phyloP scores from a whole-genome alignment of 2,113 vertebrate species.

The Antechinus flavipes region DNA sequence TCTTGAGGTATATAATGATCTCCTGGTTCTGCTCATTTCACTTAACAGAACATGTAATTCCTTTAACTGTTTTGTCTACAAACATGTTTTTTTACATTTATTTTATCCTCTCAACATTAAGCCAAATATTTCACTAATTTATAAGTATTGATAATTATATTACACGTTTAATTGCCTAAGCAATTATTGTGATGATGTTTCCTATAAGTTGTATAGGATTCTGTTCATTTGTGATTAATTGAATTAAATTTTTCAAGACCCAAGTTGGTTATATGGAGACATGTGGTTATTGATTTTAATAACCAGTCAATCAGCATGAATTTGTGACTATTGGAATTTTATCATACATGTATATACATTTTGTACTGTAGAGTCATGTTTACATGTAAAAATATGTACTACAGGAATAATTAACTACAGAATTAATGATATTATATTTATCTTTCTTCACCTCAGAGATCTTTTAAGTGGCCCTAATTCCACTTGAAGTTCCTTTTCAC shows the following conservation, averaged over 20 bases:
- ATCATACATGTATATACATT: conserved; percentile 9
- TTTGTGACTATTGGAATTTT: background rate
- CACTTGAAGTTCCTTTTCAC: too few species aligned
- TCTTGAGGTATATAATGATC: too few species aligned
- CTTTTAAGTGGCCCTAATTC: background rate
- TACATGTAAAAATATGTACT: conserved; percentile 7
- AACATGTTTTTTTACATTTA: too few species aligned
- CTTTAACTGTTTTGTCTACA: too few species aligned
- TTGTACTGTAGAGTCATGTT: background rate
- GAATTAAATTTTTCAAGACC: conserved; percentile 65
- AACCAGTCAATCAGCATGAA: conserved; percentile 30
- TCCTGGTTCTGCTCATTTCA: too few species aligned
- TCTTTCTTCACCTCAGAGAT: background rate
- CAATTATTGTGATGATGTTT: conserved; percentile 55
- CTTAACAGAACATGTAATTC: too few species aligned
- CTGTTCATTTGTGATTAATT: conserved; percentile 75
- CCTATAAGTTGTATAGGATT: conserved; percentile 71
- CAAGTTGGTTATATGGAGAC: conserved; percentile 66
- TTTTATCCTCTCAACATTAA: conserved; percentile 32
- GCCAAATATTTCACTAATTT: conserved; percentile 67
- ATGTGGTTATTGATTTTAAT: conserved; percentile 67
- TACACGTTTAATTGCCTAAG: conserved; percentile 76
- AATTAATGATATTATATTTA: background rate
- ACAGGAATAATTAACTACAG: background rate
- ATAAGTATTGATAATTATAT: conserved; percentile 72